A percentile compares a stretch with the other conserved stretches of the same genome.
These are phyloP conservation scores for Galagoides demidoff DNA, from an alignment of 2,797 vertebrate species.

Conservation along the genomic window DNA sequence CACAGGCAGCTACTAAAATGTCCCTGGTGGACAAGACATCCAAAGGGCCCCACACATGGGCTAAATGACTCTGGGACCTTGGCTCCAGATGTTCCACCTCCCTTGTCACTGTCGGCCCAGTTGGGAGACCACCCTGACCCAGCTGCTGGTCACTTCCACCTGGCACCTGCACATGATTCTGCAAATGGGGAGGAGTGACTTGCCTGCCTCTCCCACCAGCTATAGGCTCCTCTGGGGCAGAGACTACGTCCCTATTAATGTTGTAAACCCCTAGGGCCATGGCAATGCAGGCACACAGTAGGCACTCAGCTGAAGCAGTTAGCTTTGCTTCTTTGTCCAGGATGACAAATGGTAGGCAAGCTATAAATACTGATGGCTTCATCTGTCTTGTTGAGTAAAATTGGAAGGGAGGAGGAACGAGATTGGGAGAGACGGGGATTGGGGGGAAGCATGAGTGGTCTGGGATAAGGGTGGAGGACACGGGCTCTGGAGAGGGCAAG, in stretches of 20 bases:
- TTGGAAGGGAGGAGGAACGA: background rate
- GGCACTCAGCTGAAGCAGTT: background rate
- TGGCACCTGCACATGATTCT: rapidly evolving
- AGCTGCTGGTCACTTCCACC: background rate
- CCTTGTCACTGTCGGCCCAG: background rate
- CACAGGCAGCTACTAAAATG: background rate
- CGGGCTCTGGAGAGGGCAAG: background rate
- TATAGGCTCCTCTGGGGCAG: background rate
- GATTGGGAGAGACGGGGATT: rapidly evolving
- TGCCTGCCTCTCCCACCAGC: background rate
- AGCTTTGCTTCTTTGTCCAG: background rate
- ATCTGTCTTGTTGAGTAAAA: background rate
- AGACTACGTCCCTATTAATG: rapidly evolving
- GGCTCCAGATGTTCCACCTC: background rate
- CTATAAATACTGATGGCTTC: background rate
- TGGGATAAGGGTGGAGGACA: too few relatives aligned
- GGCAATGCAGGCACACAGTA: rapidly evolving
- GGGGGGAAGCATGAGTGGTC: too few relatives aligned
- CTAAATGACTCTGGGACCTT: background rate
- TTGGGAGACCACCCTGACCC: background rate
- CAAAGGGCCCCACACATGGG: background rate
- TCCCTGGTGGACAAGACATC: rapidly evolving
- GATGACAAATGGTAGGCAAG: background rate
- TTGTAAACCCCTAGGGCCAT: rapidly evolving
- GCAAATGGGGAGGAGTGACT: background rate